phyloP scores from a whole-genome alignment of 2,888 invertebrate species.

The Chalcis sispes region DNA sequence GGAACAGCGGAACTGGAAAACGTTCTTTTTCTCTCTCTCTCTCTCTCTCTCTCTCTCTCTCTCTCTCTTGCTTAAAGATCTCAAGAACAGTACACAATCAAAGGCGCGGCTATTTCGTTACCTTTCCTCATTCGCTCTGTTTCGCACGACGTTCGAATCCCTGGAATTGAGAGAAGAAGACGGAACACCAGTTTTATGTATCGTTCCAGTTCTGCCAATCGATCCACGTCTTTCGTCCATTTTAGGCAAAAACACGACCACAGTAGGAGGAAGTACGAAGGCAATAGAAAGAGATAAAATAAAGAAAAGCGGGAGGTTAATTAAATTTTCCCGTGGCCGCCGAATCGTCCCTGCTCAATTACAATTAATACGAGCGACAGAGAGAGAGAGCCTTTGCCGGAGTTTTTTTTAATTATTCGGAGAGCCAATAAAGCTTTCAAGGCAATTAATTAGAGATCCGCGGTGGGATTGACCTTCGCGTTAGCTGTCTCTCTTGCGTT shows the following conservation, averaged over 20 bases:
- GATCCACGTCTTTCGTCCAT: conserved; percentile 23
- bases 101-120: no score
- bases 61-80: no score
- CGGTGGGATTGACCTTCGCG: conserved; percentile 20
- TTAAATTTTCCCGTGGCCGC: conserved; percentile 29
- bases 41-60: no score
- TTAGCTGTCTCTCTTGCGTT: no score
- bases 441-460: conserved; percentile 24
- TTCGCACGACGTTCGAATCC: no score
- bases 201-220: conserved; percentile 35
- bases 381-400: background rate
- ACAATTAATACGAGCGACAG: no score
- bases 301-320: conserved; percentile 11
- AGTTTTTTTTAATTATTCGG: conserved; percentile 28
- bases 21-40: conserved; percentile 5
- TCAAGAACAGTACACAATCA: no score
- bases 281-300: no score
- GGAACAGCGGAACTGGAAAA: conserved; percentile 50
- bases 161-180: background rate
- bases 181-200: conserved; percentile 18
- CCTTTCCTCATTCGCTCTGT: no score
- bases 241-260: conserved; percentile 21
- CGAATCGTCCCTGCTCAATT: background rate
- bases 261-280: conserved; percentile 10
- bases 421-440: conserved; percentile 17